A percentile compares a stretch with the other conserved stretches of the same genome.
These are phyloP conservation scores for Notodonta dromedarius DNA, from an alignment of 2,888 invertebrate genomes.

Conservation along the genomic window DNA sequence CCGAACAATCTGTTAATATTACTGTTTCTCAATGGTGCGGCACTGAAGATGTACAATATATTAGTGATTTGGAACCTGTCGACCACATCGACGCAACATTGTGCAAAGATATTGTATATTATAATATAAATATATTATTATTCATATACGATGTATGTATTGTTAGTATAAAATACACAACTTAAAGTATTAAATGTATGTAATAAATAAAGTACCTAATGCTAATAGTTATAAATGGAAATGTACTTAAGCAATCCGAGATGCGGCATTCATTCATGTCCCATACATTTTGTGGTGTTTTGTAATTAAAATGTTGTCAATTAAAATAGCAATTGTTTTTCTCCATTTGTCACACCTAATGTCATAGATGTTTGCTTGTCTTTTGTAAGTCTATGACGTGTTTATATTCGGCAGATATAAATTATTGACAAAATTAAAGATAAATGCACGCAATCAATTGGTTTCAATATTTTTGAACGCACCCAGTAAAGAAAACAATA, in stretches of 20 bases:
- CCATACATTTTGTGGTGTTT: constrained; percentile 83
- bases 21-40: constrained; percentile 19
- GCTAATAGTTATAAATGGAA: constrained; percentile 69
- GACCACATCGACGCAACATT: constrained; percentile 27
- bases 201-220: constrained; percentile 70
- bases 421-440: constrained; percentile 46
- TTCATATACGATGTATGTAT: constrained; percentile 70
- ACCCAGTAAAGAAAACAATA: background rate
- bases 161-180: constrained; percentile 79
- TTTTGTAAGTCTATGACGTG: constrained; percentile 27
- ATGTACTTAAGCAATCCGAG: constrained; percentile 79
- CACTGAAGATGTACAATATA: constrained; percentile 29
- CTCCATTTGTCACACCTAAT: constrained; percentile 32
- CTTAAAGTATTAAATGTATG: constrained; percentile 73
- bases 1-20: background rate
- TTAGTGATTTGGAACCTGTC: constrained; percentile 25
- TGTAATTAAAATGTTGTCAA: constrained; percentile 85
- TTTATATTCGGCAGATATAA: constrained; percentile 39
- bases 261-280: constrained; percentile 76
- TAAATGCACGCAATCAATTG: constrained; percentile 38
- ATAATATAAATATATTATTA: constrained; percentile 67
- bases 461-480: constrained; percentile 27
- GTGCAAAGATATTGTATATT: constrained; percentile 65
- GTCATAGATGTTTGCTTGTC: constrained; percentile 21
- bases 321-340: constrained; percentile 62